Conservation (phyloP, 2,113 vertebrate species). For the Ivindomyrus marchei region DNA sequence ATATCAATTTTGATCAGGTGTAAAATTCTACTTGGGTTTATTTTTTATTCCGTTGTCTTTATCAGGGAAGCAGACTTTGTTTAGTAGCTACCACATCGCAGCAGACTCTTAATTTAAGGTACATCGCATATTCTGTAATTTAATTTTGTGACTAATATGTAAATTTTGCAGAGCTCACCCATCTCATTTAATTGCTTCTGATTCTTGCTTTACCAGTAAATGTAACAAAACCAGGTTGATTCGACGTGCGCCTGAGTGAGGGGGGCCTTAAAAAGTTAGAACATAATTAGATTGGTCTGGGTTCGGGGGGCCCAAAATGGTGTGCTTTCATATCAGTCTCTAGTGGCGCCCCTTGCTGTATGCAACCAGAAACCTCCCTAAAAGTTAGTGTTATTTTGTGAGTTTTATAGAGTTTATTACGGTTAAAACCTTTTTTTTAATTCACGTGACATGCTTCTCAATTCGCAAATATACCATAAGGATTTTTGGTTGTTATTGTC, state of each 20-base stretch:
- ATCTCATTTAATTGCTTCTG: background rate
- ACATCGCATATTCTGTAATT: background rate
- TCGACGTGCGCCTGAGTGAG: background rate
- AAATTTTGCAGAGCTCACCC: background rate
- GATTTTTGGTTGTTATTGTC: background rate
- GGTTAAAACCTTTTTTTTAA: background rate
- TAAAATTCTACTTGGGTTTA: background rate
- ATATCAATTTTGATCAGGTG: background rate
- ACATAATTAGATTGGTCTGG: background rate
- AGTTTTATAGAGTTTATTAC: background rate
- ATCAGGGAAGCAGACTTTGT: background rate
- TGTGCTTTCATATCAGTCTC: background rate
- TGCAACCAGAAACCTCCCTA: background rate
- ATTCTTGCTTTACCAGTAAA: background rate
- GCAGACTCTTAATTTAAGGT: background rate
- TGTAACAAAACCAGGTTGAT: background rate
- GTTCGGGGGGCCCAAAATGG: background rate
- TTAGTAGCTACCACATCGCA: background rate
- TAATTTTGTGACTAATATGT: background rate
- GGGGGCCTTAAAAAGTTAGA: background rate
- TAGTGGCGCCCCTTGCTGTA: background rate
- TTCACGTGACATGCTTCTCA: background rate
- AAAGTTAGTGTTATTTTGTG: background rate
- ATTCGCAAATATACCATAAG: background rate
- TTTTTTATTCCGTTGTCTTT: background rate